These are phyloP conservation scores for Zaprionus davidi DNA, from an alignment of 1,140 invertebrate species.

Conservation along the genomic window DNA sequence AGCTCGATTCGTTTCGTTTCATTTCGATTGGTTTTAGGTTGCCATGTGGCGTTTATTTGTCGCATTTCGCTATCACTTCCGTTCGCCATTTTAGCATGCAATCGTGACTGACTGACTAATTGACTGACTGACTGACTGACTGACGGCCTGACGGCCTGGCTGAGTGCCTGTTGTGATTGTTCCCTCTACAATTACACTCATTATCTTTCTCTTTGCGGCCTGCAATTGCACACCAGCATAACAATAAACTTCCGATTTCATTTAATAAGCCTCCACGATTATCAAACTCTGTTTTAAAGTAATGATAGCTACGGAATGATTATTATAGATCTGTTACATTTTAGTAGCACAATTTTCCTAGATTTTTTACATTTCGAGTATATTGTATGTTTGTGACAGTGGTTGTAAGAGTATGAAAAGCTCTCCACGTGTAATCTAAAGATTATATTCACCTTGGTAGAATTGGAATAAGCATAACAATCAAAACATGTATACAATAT, in stretches of 20 bases:
- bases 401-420: too few species aligned
- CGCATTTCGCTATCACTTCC: slow-evolving; percentile 66
- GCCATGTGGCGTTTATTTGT: slow-evolving; percentile 42
- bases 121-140: background rate
- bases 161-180: slow-evolving; percentile 25
- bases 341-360: background rate
- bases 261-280: slow-evolving; percentile 35
- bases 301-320: background rate
- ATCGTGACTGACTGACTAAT: slow-evolving; percentile 28
- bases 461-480: too few species aligned
- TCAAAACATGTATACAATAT: too few species aligned
- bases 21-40: slow-evolving; percentile 54
- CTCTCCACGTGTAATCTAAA: too few species aligned
- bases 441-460: too few species aligned
- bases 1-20: slow-evolving; percentile 48
- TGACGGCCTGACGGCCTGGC: background rate
- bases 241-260: slow-evolving; percentile 77
- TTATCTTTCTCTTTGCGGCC: slow-evolving; percentile 42
- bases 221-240: slow-evolving; percentile 50
- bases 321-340: background rate
- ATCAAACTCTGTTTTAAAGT: slow-evolving; percentile 5
- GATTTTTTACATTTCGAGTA: background rate
- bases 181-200: slow-evolving; percentile 48
- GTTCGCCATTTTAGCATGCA: slow-evolving; percentile 66
- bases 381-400: background rate